Evolutionary conservation across 1,140 invertebrate genomes (phyloP).

Genomic region (Eumeta japonica): DNA sequence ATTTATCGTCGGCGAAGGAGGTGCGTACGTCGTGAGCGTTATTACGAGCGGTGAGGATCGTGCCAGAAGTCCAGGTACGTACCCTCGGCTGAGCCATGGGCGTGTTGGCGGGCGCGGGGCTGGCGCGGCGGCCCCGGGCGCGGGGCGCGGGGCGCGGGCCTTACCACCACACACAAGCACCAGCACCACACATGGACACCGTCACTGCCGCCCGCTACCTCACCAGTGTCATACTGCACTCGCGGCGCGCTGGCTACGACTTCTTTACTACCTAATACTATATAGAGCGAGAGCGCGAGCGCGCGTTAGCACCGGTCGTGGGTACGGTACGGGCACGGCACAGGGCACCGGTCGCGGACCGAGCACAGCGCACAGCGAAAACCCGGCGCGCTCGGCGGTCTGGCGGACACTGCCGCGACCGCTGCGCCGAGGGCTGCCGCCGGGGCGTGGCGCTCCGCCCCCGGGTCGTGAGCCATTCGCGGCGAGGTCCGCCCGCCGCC

Average conservation of each 20-base stretch:
- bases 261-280: neutral
- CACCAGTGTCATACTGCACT: conserved; percentile 56
- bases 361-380: conserved; percentile 49
- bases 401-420: conserved; percentile 50
- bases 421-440: conserved; percentile 24
- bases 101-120: conserved; percentile 55
- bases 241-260: conserved; percentile 44
- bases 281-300: neutral
- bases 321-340: conserved; percentile 22
- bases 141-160: conserved; percentile 44
- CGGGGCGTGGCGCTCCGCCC: conserved; percentile 33
- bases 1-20: too few species aligned
- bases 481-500: conserved; percentile 7
- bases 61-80: conserved; percentile 40
- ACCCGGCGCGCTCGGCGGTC: conserved; percentile 56
- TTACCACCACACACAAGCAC: conserved; percentile 50
- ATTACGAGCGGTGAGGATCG: too few species aligned
- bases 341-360: conserved; percentile 37
- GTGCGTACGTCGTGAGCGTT: too few species aligned
- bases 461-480: conserved; percentile 20
- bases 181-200: conserved; percentile 51
- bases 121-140: conserved; percentile 56
- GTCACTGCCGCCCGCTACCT: conserved; percentile 54
- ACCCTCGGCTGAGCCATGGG: conserved; percentile 60
- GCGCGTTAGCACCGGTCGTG: too few species aligned